Conservation (phyloP, 1,140 invertebrate genomes). For the Halesus radiatus region DNA sequence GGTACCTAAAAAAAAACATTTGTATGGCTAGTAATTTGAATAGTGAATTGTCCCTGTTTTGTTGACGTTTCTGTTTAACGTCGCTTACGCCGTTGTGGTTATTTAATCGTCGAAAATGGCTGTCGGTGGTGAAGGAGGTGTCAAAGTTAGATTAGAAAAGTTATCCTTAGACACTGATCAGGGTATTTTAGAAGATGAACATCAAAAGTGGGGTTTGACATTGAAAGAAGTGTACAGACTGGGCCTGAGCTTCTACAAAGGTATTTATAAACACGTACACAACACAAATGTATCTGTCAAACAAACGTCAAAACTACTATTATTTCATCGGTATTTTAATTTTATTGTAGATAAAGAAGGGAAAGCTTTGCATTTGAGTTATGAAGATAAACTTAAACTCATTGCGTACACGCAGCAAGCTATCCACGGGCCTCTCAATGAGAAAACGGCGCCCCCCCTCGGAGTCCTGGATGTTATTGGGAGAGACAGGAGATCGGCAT, state of each 20-base stretch:
- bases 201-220: conserved; percentile 77
- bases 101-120: conserved; percentile 58
- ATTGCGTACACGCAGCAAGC: conserved; percentile 95
- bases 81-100: conserved; percentile 38
- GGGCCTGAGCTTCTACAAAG: conserved; percentile 90
- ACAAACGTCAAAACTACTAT: conserved; percentile 24
- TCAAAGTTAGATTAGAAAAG: conserved; percentile 65
- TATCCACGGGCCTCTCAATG: conserved; percentile 85
- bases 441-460: conserved; percentile 84
- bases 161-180: conserved; percentile 67
- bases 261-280: conserved; percentile 68
- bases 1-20: neutral
- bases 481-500: conserved; percentile 91
- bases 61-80: conserved; percentile 48
- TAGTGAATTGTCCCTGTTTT: conserved; percentile 24
- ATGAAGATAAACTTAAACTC: conserved; percentile 92
- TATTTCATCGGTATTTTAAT: conserved; percentile 26
- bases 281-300: conserved; percentile 31
- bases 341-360: conserved; percentile 89
- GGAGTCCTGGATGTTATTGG: conserved; percentile 97
- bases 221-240: conserved; percentile 88
- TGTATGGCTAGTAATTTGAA: neutral
- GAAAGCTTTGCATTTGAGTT: conserved; percentile 93
- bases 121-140: conserved; percentile 59
- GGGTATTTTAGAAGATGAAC: conserved; percentile 67